Conservation (phyloP, 2,797 vertebrate genomes). For the Artibeus lituratus region DNA sequence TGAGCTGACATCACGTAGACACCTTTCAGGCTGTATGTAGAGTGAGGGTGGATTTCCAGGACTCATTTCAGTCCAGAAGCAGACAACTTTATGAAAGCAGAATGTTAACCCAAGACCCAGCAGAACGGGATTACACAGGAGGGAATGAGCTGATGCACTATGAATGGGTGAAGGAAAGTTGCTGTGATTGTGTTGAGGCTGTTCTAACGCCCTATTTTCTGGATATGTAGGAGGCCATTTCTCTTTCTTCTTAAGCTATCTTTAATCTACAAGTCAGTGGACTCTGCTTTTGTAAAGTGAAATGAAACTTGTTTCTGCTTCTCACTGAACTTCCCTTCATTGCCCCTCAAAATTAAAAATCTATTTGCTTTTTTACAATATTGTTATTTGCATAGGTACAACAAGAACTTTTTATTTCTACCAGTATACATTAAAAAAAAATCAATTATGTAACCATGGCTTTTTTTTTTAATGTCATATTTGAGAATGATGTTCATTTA, state of each 20-base stretch:
- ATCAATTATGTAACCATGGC: background rate
- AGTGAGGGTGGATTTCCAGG: background rate
- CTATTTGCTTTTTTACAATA: background rate
- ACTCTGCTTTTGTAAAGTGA: background rate
- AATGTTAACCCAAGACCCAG: background rate
- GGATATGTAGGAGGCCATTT: background rate
- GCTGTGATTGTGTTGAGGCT: background rate
- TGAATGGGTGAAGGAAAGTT: background rate
- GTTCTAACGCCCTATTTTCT: background rate
- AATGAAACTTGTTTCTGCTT: background rate
- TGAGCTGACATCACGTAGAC: background rate
- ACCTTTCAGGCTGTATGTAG: background rate
- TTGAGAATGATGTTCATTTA: no score
- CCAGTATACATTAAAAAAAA: background rate
- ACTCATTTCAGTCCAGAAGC: background rate
- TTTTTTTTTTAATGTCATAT: no score
- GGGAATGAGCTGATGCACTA: background rate
- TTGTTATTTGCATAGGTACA: background rate
- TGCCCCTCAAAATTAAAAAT: background rate
- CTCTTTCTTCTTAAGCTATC: background rate
- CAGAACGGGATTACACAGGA: background rate
- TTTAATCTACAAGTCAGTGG: background rate
- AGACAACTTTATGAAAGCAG: background rate
- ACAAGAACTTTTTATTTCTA: background rate
- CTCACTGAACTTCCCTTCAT: background rate